Conservation (phyloP, 2,797 vertebrate genomes). For the Otus scops region DNA sequence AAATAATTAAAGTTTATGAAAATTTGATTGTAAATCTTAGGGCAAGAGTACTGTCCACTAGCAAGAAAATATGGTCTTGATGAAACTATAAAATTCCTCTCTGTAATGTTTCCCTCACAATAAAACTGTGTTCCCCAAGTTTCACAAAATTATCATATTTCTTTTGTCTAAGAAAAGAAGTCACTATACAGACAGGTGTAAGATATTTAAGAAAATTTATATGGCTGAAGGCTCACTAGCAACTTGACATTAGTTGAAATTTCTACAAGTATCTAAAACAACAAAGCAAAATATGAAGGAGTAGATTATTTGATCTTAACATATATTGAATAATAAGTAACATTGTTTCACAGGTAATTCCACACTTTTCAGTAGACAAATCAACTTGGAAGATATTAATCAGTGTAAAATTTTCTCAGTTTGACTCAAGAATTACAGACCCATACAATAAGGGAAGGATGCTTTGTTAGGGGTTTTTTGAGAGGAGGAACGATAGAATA, state of each 20-base stretch:
- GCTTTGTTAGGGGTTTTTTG: fast-evolving
- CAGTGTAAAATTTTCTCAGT: neutral
- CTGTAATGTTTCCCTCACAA: neutral
- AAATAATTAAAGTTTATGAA: neutral
- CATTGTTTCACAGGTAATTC: neutral
- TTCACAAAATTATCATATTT: neutral
- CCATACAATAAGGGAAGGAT: fast-evolving
- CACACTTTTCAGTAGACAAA: neutral
- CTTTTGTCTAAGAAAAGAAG: neutral
- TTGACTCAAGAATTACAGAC: neutral
- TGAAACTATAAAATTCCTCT: neutral
- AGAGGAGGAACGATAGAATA: neutral
- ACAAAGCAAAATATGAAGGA: neutral
- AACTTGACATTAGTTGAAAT: neutral
- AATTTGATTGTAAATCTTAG: neutral
- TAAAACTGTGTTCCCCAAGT: neutral
- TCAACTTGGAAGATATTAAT: neutral
- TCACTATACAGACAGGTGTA: neutral
- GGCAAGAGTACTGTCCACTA: neutral
- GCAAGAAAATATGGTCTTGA: neutral
- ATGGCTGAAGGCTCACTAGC: neutral
- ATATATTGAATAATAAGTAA: neutral
- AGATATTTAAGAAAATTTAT: neutral
- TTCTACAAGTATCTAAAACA: neutral
- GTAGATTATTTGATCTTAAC: neutral